phyloP scores from a whole-genome alignment of 2,888 invertebrate species.

The Dryobotodes eremita region DNA sequence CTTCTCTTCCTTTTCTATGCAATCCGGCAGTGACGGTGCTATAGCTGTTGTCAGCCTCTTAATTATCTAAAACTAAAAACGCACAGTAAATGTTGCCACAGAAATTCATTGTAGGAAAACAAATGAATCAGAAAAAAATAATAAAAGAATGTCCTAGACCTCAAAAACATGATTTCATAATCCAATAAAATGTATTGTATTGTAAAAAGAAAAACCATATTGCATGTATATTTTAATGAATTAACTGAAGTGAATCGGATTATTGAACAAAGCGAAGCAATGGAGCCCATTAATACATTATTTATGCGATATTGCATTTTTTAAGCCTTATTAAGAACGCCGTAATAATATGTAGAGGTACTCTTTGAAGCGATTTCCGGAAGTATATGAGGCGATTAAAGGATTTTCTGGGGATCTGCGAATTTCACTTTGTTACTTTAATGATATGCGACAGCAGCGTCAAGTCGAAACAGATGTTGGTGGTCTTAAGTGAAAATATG shows the following conservation, averaged over 20 bases:
- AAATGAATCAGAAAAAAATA: neutral
- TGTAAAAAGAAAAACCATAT: neutral
- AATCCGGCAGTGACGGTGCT: too few species aligned
- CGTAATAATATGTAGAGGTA: constrained; percentile 28
- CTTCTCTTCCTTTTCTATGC: too few species aligned
- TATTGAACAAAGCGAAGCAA: constrained; percentile 27
- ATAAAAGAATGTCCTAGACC: neutral
- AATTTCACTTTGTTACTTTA: constrained; percentile 29
- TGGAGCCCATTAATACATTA: constrained; percentile 41
- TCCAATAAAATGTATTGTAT: neutral
- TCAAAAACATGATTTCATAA: neutral
- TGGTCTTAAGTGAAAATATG: neutral
- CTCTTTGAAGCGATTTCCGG: constrained; percentile 45
- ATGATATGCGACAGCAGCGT: constrained; percentile 17
- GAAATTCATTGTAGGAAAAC: too few species aligned
- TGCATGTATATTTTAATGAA: constrained; percentile 24
- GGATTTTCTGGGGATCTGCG: constrained; percentile 35
- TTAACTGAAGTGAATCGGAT: constrained; percentile 32
- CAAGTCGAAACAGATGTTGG: neutral
- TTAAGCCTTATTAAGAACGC: constrained; percentile 54
- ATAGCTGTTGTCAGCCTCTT: too few species aligned
- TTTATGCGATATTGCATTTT: constrained; percentile 52
- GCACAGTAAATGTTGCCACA: neutral
- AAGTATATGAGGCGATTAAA: constrained; percentile 51
- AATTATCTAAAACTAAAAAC: neutral